These are phyloP conservation scores for Xanthorhoe designata DNA, from an alignment of 2,888 invertebrate species.

Conservation along the genomic window DNA sequence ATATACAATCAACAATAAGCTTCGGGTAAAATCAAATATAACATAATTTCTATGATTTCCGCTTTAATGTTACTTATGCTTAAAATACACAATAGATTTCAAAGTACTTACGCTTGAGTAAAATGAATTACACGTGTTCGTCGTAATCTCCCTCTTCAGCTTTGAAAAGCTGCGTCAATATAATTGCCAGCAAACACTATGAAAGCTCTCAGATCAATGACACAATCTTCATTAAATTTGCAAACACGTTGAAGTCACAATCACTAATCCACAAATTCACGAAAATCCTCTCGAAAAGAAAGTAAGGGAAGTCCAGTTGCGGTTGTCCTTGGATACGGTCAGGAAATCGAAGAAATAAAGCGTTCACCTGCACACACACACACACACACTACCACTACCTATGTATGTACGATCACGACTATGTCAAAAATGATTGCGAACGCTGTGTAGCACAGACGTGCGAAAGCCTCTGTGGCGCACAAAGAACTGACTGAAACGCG, in stretches of 20 bases:
- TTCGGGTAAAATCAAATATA: too few species aligned
- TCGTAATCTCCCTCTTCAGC: constrained; percentile 40
- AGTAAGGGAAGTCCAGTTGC: constrained; percentile 42
- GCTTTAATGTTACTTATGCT: background rate
- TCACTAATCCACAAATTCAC: constrained; percentile 63
- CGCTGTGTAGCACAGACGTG: constrained; percentile 68
- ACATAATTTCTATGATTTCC: background rate
- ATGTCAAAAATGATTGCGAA: constrained; percentile 63
- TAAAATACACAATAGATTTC: constrained; percentile 3
- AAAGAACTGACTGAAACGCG: constrained; percentile 84
- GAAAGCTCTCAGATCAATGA: constrained; percentile 38
- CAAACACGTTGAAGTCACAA: constrained; percentile 57
- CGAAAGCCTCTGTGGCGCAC: constrained; percentile 76
- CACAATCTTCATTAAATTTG: constrained; percentile 51
- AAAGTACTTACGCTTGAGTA: constrained; percentile 39
- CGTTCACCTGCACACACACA: constrained; percentile 70
- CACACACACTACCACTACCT: constrained; percentile 52
- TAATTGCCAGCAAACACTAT: constrained; percentile 45
- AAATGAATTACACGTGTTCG: constrained; percentile 31
- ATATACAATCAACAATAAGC: too few species aligned
- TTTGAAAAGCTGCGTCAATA: constrained; percentile 45
- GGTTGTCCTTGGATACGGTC: constrained; percentile 67
- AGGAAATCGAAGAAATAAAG: constrained; percentile 61
- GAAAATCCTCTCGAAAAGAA: constrained; percentile 50
- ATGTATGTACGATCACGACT: constrained; percentile 66